phyloP scores from a whole-genome alignment of 2,113 vertebrate genomes.

The Mola mola region DNA sequence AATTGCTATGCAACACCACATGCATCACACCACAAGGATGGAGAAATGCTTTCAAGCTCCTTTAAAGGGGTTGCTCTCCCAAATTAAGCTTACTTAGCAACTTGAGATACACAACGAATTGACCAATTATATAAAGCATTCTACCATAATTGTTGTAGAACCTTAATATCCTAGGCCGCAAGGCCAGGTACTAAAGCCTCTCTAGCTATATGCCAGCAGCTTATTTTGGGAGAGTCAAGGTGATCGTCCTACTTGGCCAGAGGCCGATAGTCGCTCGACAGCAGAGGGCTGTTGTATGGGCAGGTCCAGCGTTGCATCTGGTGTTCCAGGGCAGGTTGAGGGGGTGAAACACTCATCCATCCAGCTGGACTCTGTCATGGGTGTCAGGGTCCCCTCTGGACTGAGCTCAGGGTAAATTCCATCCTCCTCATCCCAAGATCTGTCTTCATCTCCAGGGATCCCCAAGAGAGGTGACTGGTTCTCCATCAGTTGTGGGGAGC shows the following conservation, averaged over 20 bases:
- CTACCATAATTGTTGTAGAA: constrained; percentile 21
- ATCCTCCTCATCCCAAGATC: constrained; percentile 72
- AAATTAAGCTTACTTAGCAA: constrained; percentile 63
- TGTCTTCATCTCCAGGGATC: constrained; percentile 60
- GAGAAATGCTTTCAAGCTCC: constrained; percentile 32
- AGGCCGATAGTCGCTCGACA: constrained; percentile 88
- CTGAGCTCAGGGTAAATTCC: constrained; percentile 57
- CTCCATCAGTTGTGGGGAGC: constrained; percentile 16
- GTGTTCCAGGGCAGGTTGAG: constrained; percentile 55
- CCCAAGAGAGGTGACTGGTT: constrained; percentile 24
- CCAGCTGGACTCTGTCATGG: constrained; percentile 79
- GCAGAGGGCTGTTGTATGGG: constrained; percentile 75
- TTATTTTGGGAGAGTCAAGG: constrained; percentile 68
- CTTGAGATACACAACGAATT: constrained; percentile 1
- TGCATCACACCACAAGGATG: constrained; percentile 66
- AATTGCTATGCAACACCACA: constrained; percentile 61
- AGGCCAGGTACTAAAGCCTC: constrained; percentile 20
- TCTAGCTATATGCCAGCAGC: constrained; percentile 33
- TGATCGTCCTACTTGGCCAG: constrained; percentile 89
- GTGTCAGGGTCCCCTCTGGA: constrained; percentile 70
- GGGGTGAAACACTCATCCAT: constrained; percentile 69
- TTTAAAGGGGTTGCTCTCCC: constrained; percentile 41
- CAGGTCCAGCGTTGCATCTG: constrained; percentile 72
- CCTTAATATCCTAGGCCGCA: constrained; percentile 21
- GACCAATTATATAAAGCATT: constrained; percentile 2